Evolutionary conservation across 2,888 invertebrate genomes (phyloP).

Genomic region (Hypselothyrea guttata): DNA sequence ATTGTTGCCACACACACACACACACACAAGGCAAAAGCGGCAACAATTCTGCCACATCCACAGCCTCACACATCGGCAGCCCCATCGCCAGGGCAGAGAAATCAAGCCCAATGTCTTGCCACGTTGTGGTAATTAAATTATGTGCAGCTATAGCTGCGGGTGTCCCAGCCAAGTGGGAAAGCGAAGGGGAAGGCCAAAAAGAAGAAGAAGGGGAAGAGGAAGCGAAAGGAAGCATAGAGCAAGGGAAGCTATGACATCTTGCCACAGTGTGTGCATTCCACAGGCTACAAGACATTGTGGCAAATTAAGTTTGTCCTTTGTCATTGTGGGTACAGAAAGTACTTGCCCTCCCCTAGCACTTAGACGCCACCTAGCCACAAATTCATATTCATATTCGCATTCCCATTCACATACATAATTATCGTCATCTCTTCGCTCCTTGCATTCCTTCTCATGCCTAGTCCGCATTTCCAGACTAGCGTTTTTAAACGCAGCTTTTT

Average conservation of each 20-base stretch:
- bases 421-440: no score
- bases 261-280: not conserved
- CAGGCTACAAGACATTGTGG: slow-evolving; percentile 31
- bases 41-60: slow-evolving; percentile 24
- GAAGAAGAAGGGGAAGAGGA: no score
- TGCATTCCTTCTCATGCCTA: no score
- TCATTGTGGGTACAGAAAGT: no score
- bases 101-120: slow-evolving; percentile 42
- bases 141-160: slow-evolving; percentile 40
- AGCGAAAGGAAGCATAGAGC: no score
- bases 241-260: not conserved
- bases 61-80: not conserved
- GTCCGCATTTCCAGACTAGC: no score
- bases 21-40: slow-evolving; percentile 25
- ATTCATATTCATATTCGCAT: no score
- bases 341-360: no score
- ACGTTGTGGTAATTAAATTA: slow-evolving; percentile 68
- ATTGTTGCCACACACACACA: slow-evolving; percentile 64
- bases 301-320: slow-evolving; percentile 49
- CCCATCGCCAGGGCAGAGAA: not conserved
- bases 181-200: not conserved
- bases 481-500: no score
- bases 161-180: not conserved
- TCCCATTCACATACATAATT: no score
- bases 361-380: no score